Evolutionary conservation across 2,797 vertebrate genomes (phyloP), one percentile per base, ranked within the genome.

Genomic region (Staurois parvus): DNA sequence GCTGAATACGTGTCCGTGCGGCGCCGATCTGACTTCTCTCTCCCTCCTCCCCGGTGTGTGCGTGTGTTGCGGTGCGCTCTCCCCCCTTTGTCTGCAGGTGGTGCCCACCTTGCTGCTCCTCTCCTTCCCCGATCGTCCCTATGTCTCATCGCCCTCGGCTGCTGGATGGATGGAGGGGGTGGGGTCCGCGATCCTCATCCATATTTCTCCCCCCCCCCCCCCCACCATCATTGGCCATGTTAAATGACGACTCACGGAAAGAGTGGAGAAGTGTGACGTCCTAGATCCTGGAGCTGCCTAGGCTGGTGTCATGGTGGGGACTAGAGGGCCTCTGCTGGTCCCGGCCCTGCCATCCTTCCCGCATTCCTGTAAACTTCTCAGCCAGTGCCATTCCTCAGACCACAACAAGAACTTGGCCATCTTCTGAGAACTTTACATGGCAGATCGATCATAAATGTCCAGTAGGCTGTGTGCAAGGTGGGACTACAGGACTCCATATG

Each of bases 161-260:
- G 29, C 17, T 26, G 32, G 17, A 1, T 26, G 32, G 17, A 1
- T 66, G 37, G 48, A 28, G 64, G 40, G 42, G 78, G 78, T 26
- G 28, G 66, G 42, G 66, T 56, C 40, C 56, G 11, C 26, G 30
- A 17, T 34, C 34, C 12, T 40, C 59, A 4, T 48, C 64, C 37
- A n/a, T 56, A 37, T 70, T 32, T 32, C 4, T 32, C 68, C 28
- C 24, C 30, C 45, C 17, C 2, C 19, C 48, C 10, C 13, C 45
- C 2, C 45, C 45, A 2, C 45, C 30, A 70, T 67, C 45, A 68
- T 67, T 69, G 77, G 76, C 76, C 34, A 67, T 78, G 76, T 37
- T 66, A n/a, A 42, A 42, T 78, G 76, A 67, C 37, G 62, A 64
- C 62, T 78, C 34, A 17, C 64, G 75, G 76, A 78, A 45, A 79